Conservation (phyloP, 2,888 invertebrate genomes). For the Caenorhabditis macrosperma region DNA sequence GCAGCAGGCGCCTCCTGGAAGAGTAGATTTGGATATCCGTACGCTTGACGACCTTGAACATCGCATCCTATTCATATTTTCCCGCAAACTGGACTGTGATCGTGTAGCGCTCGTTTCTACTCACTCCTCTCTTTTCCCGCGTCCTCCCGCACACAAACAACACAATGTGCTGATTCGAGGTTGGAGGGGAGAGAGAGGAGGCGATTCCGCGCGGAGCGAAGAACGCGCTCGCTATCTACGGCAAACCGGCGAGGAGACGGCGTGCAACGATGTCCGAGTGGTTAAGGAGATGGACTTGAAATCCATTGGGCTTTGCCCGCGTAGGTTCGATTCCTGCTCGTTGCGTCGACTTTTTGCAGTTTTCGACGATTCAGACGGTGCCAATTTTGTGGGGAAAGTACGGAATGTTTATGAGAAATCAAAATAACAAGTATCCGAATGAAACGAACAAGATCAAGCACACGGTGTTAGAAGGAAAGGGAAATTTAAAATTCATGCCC, state of each 20-base stretch:
- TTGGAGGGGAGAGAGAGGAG: background rate
- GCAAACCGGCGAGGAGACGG: background rate
- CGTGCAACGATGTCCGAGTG: slow-evolving; percentile 83
- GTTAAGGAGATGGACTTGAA: slow-evolving; percentile 85
- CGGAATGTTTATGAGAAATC: too few relatives aligned
- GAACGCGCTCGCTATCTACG: background rate
- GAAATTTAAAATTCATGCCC: too few relatives aligned
- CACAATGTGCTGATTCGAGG: background rate
- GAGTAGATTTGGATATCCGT: slow-evolving; percentile 1
- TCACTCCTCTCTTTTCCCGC: background rate
- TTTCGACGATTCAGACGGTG: too few relatives aligned
- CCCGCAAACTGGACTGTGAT: slow-evolving; percentile 4
- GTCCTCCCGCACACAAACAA: background rate
- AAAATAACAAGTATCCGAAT: too few relatives aligned
- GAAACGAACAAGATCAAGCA: too few relatives aligned
- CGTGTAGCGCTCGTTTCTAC: slow-evolving; percentile 7
- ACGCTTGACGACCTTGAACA: slow-evolving; percentile 13
- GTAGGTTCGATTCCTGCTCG: slow-evolving; percentile 85
- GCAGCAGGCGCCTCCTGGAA: background rate
- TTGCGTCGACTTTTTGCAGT: slow-evolving; percentile 64
- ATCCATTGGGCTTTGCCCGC: slow-evolving; percentile 85
- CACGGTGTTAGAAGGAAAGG: too few relatives aligned
- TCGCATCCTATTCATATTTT: background rate
- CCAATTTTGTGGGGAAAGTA: background rate
- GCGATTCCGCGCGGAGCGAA: background rate